Evolutionary conservation across 1,140 invertebrate genomes (phyloP), one percentile per base, ranked within the genome.

Genomic region (Helicoverpa zea): DNA sequence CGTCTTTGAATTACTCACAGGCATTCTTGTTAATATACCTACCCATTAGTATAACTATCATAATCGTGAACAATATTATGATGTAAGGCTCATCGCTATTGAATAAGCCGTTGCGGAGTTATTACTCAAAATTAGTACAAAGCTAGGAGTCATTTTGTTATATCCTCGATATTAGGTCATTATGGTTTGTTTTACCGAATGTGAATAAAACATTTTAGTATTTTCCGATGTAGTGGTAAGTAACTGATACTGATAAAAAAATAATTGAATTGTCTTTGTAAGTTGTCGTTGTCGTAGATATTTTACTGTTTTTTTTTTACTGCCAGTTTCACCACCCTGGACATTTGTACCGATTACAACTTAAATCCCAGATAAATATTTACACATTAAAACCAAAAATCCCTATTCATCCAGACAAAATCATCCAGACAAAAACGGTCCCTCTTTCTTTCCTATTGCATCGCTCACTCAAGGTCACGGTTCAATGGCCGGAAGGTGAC

Each of bases 401-500:
- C 18, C 23, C 18, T 18, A 47, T 49, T 16, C 14, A n/a, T 54
- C 35, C 18, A 54, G 23, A 63, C 9, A 16, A 58, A 58, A 58
- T 18, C 16, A 18, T 29, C 10, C 18, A 63, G 12, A 52, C 43
- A 13, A 12, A 72, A 72, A 47, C 23, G 49, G 29, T 51, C 7
- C 66, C 66, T 54, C 54, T 72, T 70, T 70, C 66, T 70, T 66
- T 72, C 75, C 59, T 77, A 77, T 77, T 77, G 52, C 75, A 29
- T 29, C 47, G 75, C 49, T 52, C 75, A n/a, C 14, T 73, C 82
- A 89, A 90, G 86, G 87, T 80, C 83, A 81, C 81, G 79, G 89
- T 86, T 91, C 90, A 89, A 83, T 83, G 88, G 13, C 75, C 83
- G 83, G 85, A 91, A 92, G 91, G 91, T 92, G 91, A 91, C 88